Conservation (phyloP, 2,113 vertebrate genomes). For the Gallinago media region DNA sequence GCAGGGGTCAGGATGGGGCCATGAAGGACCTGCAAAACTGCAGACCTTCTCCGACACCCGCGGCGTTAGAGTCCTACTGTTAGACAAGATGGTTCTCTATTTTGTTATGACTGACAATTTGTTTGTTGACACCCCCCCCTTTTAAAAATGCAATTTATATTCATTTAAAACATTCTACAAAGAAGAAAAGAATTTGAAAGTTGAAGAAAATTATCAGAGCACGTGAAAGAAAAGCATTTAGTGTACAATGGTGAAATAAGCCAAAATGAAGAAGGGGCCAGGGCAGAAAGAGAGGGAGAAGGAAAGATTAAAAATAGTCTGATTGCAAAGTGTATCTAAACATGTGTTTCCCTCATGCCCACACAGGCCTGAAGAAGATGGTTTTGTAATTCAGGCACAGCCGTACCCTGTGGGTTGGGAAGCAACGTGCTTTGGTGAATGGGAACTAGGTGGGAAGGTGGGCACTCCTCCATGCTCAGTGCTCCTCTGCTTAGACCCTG, state of each 20-base stretch:
- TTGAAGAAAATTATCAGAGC: background rate
- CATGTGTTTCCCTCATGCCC: conserved; percentile 1
- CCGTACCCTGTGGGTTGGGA: background rate
- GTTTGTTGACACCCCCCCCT: background rate
- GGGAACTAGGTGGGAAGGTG: conserved; percentile 12
- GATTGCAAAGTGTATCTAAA: conserved; percentile 3
- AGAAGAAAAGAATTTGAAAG: background rate
- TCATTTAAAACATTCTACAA: background rate
- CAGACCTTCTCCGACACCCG: background rate
- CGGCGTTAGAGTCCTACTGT: background rate
- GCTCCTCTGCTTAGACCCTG: background rate
- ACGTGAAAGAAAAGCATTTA: background rate
- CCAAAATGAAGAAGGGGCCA: background rate
- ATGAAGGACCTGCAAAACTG: background rate
- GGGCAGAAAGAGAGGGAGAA: background rate
- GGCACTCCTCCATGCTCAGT: too few species aligned
- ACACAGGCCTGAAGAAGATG: conserved; percentile 27
- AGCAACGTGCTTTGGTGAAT: conserved; percentile 4
- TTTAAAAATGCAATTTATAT: background rate
- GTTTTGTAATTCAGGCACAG: conserved; percentile 37
- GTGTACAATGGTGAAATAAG: background rate
- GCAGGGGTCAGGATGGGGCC: background rate
- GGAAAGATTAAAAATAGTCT: conserved; percentile 6
- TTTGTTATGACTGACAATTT: background rate
- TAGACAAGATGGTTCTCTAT: background rate